These are phyloP conservation scores for Progne subis DNA, from an alignment of 2,113 vertebrate species.

Conservation along the genomic window DNA sequence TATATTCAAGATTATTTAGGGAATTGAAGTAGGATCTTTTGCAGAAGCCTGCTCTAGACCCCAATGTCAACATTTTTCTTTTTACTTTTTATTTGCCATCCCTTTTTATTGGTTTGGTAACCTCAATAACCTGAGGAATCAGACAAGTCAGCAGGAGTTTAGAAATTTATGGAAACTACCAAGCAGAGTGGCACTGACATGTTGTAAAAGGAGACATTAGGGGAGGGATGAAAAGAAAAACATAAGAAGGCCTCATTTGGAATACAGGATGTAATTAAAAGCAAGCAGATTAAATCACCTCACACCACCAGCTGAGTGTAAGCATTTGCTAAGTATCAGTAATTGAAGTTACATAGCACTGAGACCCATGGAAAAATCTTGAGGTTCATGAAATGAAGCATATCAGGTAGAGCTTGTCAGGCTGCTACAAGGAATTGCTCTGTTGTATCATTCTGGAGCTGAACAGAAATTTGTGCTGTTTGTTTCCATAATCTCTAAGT, in stretches of 20 bases:
- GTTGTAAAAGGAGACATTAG: background rate
- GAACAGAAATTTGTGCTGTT: background rate
- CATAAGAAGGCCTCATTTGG: background rate
- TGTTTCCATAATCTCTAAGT: background rate
- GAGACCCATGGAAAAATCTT: background rate
- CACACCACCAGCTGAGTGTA: background rate
- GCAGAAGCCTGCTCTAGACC: background rate
- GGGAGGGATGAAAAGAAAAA: background rate
- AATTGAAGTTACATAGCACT: background rate
- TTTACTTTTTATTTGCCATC: background rate
- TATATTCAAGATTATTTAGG: background rate
- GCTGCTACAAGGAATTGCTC: background rate
- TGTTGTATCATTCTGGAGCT: background rate
- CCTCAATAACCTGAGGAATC: background rate
- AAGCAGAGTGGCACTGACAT: background rate
- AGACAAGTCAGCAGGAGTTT: background rate
- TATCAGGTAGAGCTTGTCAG: background rate
- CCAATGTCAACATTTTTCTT: background rate
- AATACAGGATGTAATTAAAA: conserved; percentile 17
- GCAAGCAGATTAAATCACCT: background rate
- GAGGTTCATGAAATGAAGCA: background rate
- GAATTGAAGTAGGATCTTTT: background rate
- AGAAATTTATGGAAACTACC: conserved; percentile 16
- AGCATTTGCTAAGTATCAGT: background rate
- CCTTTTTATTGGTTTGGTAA: conserved; percentile 6